Base-by-base conservation (phyloP, 2,797 vertebrate species). In the Karalla daura region DNA sequence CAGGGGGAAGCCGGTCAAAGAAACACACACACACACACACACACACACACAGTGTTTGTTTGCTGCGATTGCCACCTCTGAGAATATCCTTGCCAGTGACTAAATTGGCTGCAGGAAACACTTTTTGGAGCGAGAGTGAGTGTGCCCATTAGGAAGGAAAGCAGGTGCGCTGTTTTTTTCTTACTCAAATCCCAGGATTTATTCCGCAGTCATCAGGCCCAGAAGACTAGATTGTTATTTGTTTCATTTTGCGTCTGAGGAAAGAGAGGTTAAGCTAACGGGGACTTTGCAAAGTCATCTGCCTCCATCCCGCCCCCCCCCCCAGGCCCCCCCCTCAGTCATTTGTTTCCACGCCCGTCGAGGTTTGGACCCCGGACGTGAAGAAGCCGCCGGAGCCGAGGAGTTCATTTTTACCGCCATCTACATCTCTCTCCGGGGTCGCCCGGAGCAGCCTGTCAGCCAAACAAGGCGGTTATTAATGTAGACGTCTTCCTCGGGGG, bases 81-180 rank as follows among this genome's bases (percentile, higher is more conserved):
- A 86, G 85, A 82, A 85, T 87, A 78, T 70, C 75, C 70, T 70
- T 30, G 43, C 79, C 74, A 45, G 75, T 70, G 72, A 81, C 74
- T 85, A 86, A 91, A 90, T 88, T 90, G 86, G 87, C 81, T 78
- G 59, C 70, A 65, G 84, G 80, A 90, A 86, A 81, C 58, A 76
- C 59, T 81, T 87, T 88, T 80, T 62, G 66, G 66, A 82, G 53
- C 39, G 49, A 63, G 53, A 39, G 60, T 49, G 33, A 69, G 77
- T 36, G 47, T 78, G 74, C 33, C 81, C 87, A 88, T 90, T 89
- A 88, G 70, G 76, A 80, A 83, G 74, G 60, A 88, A 89, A 80
- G 72, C 86, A 89, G 88, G 89, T 92, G 87, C 54, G 53, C 73
- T 63, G 77, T 66, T 86, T 70, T n/a, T n/a, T n/a, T n/a, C n/a